Evolutionary conservation across 2,113 vertebrate genomes (phyloP).

Genomic region (Rhinolophus sinicus): DNA sequence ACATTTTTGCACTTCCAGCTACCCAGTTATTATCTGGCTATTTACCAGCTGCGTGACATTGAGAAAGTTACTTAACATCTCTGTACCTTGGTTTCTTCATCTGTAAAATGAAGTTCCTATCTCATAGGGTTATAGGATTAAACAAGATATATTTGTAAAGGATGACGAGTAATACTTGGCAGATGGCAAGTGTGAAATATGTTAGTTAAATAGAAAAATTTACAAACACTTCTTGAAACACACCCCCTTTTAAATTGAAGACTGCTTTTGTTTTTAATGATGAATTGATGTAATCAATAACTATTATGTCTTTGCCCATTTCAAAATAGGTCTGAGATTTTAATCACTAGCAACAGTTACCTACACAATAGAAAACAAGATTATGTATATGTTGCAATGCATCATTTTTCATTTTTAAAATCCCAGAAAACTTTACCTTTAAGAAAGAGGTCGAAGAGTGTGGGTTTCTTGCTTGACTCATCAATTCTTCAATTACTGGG

Average conservation of each 20-base stretch:
- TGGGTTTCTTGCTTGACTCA: not conserved
- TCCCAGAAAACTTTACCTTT: not conserved
- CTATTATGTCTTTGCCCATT: not conserved
- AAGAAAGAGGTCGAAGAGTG: not conserved
- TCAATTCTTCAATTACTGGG: not conserved
- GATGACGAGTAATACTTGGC: not conserved
- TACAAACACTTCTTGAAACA: not conserved
- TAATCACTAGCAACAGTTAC: not conserved
- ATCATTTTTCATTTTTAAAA: constrained; percentile 34
- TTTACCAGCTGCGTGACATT: not conserved
- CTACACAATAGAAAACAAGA: not conserved
- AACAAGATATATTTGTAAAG: not conserved
- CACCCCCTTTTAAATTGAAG: not conserved
- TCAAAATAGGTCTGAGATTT: not conserved
- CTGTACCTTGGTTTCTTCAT: not conserved
- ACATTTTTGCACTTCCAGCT: not conserved
- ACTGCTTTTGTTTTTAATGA: not conserved
- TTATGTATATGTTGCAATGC: not conserved
- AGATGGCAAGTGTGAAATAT: not conserved
- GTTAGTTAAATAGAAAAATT: not conserved
- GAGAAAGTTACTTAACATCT: not conserved
- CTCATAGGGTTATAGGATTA: not conserved
- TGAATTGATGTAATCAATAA: not conserved
- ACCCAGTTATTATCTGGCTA: not conserved
- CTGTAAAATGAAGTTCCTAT: not conserved